A percentile compares a stretch with the other conserved stretches of the same genome.
These are phyloP conservation scores for Thereuonema tuberculata DNA, from an alignment of 1,140 invertebrate species.

Conservation along the genomic window DNA sequence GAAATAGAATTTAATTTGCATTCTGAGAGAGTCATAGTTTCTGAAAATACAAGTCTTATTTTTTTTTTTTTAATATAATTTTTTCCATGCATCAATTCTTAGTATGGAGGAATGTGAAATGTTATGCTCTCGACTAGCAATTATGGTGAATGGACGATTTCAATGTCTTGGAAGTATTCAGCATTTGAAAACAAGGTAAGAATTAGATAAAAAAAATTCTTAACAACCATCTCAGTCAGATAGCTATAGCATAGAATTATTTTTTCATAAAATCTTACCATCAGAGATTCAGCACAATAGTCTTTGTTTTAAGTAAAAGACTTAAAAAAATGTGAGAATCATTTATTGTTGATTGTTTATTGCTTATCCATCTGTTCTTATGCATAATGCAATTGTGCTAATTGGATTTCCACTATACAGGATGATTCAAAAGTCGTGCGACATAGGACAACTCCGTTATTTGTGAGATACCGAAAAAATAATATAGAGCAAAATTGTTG, in stretches of 20 bases:
- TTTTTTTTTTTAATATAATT: neutral
- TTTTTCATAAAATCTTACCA: neutral
- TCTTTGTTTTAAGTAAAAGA: neutral
- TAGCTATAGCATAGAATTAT: too few species aligned
- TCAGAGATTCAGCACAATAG: neutral
- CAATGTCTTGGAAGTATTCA: conserved; percentile 54
- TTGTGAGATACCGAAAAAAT: too few species aligned
- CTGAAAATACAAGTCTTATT: neutral
- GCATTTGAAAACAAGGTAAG: conserved; percentile 49
- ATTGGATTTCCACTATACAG: too few species aligned
- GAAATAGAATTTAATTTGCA: too few species aligned
- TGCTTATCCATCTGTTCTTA: too few species aligned
- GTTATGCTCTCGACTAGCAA: conserved; percentile 64
- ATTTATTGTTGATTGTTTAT: too few species aligned
- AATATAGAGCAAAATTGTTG: too few species aligned
- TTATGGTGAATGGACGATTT: conserved; percentile 74
- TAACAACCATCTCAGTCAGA: conserved; percentile 1
- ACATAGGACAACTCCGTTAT: too few species aligned
- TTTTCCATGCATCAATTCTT: conserved; percentile 14
- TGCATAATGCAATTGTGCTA: too few species aligned
- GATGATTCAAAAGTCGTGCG: too few species aligned
- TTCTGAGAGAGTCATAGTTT: too few species aligned
- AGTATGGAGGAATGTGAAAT: conserved; percentile 80
- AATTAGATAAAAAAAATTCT: conserved; percentile 13
- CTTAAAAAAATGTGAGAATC: neutral